Evolutionary conservation across 2,888 invertebrate genomes (phyloP), one percentile per base, ranked within the genome.

Genomic region (Hirtodrosophila confusa): DNA sequence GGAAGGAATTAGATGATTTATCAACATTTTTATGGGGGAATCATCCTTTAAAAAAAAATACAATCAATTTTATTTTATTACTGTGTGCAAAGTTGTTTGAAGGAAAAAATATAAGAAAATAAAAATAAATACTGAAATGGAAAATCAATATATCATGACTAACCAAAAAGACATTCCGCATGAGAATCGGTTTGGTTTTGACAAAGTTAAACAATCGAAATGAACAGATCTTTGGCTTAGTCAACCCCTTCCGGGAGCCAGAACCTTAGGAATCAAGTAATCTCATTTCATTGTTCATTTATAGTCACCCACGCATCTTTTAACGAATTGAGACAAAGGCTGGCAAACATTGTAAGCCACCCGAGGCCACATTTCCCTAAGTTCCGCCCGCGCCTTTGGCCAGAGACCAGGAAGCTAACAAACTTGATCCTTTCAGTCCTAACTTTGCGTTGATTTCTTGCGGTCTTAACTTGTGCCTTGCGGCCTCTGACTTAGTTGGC

Each of bases 361-460:
- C 23, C 36, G 39, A 49, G 51, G 73, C 56, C 48, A 45, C 43
- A 63, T 41, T 68, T 49, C 17, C 35, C 68, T 58, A 73, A 70
- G 54, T 60, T 41, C 23, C 23, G 9, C n/a, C 54, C 54, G 39
- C 36, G 73, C 55, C 45, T 69, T 43, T 57, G 74, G 44, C 43
- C 24, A 50, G 5, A 24, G 10, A 35, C 9, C 31, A 40, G 17
- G n/a, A 24, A 51, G 44, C 31, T 37, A 24, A 23, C 51, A 60
- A 75, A 76, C 53, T 75, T 77, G 70, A 67, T 74, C 62, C 68
- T 65, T 70, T 55, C 53, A 58, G 60, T 62, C 48, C 62, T 48
- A 76, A 77, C 58, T 75, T 78, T 48, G 74, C 57, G 54, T 57
- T 74, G 73, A 63, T 74, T 66, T 73, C 56, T 58, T 70, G 77